phyloP scores from a whole-genome alignment of 2,888 invertebrate species.

The Drosophila eohydei region DNA sequence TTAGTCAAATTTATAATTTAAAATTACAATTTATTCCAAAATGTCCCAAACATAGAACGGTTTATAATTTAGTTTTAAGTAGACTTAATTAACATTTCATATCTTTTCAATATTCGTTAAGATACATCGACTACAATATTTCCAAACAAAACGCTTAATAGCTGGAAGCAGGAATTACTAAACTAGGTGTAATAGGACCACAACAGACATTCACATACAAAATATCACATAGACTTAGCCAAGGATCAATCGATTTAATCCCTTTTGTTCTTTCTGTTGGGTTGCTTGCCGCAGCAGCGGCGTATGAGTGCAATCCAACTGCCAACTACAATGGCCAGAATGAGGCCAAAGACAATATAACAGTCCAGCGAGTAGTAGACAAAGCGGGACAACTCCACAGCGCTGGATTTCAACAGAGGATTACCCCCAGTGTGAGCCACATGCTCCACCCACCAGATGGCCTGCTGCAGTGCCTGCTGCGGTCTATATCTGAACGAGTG shows the following conservation, averaged over 20 bases:
- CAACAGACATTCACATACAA: constrained; percentile 31
- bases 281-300: constrained; percentile 49
- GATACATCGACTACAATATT: not conserved
- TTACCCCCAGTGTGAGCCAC: constrained; percentile 87
- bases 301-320: constrained; percentile 74
- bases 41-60: not conserved
- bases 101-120: not conserved
- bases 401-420: constrained; percentile 85
- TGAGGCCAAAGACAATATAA: constrained; percentile 66
- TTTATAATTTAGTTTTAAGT: not conserved
- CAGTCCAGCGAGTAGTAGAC: constrained; percentile 82
- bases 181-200: constrained; percentile 12
- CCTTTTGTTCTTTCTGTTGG: constrained; percentile 54
- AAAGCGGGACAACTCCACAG: constrained; percentile 80
- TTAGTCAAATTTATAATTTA: not conserved
- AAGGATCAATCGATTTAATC: constrained; percentile 46
- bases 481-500: constrained; percentile 86
- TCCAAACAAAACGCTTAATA: constrained; percentile 9
- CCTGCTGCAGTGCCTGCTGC: constrained; percentile 86
- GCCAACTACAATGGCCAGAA: constrained; percentile 52
- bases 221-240: constrained; percentile 70
- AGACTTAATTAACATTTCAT: not conserved
- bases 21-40: not conserved
- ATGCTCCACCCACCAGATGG: constrained; percentile 89
- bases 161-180: constrained; percentile 19